Percentiles rank a stretch among this genome's conserved stretches.
phyloP scores from a whole-genome alignment of 2,113 vertebrate species.

The Uria lomvia region DNA sequence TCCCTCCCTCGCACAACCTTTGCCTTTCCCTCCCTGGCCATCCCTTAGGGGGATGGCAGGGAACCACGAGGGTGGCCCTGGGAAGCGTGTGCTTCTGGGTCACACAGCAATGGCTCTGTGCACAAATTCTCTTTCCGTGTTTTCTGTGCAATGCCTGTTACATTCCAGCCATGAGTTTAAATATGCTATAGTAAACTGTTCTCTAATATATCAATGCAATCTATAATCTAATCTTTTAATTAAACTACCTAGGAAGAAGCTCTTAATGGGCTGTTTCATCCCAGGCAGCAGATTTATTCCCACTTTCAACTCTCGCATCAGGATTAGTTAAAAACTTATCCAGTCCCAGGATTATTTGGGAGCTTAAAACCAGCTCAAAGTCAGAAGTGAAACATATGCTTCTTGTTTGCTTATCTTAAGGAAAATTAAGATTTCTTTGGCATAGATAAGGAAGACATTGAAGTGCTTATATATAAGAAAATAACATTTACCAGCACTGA shows the following conservation, averaged over 20 bases:
- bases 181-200: not conserved
- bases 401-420: not conserved
- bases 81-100: fast-evolving
- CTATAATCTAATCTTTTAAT: not conserved
- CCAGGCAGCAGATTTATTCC: not conserved
- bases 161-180: not conserved
- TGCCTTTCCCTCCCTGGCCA: not conserved
- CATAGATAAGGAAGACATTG: not conserved
- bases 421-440: not conserved
- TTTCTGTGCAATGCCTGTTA: not conserved
- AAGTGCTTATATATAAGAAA: not conserved
- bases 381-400: not conserved
- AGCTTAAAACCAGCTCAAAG: not conserved
- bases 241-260: not conserved
- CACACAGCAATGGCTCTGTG: not conserved
- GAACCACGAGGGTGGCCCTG: fast-evolving
- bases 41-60: fast-evolving
- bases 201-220: not conserved
- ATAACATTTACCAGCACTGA: not conserved
- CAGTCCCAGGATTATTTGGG: not conserved
- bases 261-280: not conserved
- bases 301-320: not conserved
- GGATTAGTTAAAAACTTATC: not conserved
- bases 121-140: not conserved
- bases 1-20: not conserved